A percentile compares a stretch with the other conserved stretches of the same genome.
phyloP scores from a whole-genome alignment of 2,113 vertebrate species.

The Hymenochirus boettgeri region DNA sequence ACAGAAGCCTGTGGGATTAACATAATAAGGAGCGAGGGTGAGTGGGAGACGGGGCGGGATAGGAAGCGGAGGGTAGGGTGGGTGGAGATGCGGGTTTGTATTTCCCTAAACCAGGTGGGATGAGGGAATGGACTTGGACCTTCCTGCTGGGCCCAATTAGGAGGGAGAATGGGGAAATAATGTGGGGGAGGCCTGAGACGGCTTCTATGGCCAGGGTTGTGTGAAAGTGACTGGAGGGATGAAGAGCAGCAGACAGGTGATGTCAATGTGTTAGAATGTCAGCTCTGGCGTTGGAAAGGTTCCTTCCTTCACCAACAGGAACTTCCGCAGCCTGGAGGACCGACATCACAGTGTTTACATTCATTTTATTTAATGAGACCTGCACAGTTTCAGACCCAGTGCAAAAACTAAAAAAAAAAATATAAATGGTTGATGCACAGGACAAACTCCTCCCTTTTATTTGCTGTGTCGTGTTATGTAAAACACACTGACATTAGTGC shows the following conservation, averaged over 20 bases:
- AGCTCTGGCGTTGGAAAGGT: background rate
- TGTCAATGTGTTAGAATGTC: background rate
- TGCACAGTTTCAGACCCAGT: too few relatives aligned
- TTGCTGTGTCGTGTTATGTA: too few relatives aligned
- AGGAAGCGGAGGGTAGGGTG: too few relatives aligned
- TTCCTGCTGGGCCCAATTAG: slow-evolving; percentile 25
- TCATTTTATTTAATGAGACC: too few relatives aligned
- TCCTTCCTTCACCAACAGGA: background rate
- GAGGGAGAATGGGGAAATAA: slow-evolving; percentile 1
- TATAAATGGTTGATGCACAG: too few relatives aligned
- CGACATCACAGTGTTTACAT: too few relatives aligned
- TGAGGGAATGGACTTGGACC: background rate
- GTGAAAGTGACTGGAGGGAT: slow-evolving; percentile 16
- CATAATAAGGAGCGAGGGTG: slow-evolving; percentile 15
- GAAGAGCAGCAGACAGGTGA: background rate
- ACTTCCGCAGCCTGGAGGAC: too few relatives aligned
- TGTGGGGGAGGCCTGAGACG: slow-evolving; percentile 5
- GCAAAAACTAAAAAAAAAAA: too few relatives aligned
- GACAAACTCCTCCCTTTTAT: too few relatives aligned
- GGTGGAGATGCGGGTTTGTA: too few relatives aligned
- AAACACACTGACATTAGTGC: too few relatives aligned
- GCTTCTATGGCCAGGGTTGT: slow-evolving; percentile 21
- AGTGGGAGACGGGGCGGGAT: background rate
- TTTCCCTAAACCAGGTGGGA: background rate
- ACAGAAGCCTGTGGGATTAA: slow-evolving; percentile 35